Evolutionary conservation across 1,140 invertebrate species (phyloP).

Genomic region (Cataglyphis hispanica): DNA sequence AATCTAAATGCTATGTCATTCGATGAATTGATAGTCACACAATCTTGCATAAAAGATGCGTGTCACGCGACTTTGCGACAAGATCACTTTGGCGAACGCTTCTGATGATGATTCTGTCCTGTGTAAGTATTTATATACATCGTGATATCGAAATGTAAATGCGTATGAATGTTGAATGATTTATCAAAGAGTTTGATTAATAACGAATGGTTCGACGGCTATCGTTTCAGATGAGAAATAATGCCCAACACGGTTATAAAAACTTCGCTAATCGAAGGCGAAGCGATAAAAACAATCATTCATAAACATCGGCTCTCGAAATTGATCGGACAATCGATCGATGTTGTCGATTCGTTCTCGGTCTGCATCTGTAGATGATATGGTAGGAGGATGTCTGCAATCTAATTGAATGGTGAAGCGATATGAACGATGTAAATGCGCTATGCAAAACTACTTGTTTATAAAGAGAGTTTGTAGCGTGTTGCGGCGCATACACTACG

Average conservation of each 20-base stretch:
- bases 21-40: background rate
- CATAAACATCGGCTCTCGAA: background rate
- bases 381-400: conserved; percentile 40
- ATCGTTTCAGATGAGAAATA: background rate
- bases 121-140: conserved; percentile 24
- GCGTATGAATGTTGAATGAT: background rate
- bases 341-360: conserved; percentile 33
- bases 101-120: conserved; percentile 1
- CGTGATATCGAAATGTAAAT: conserved; percentile 1
- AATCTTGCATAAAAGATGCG: background rate
- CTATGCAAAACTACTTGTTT: conserved; percentile 60
- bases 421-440: conserved; percentile 29
- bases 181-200: background rate
- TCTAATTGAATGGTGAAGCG: conserved; percentile 41
- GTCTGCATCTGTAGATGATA: conserved; percentile 35
- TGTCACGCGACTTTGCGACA: background rate
- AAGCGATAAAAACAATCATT: background rate
- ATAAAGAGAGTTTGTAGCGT: conserved; percentile 36
- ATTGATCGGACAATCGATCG: conserved; percentile 15
- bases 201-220: conserved; percentile 35
- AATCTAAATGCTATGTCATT: conserved; percentile 7
- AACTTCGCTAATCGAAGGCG: background rate
- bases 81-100: background rate
- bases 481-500: conserved; percentile 38
- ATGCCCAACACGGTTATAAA: background rate